Conservation (phyloP, 2,888 invertebrate genomes). For the Drosophila meridionalis region DNA sequence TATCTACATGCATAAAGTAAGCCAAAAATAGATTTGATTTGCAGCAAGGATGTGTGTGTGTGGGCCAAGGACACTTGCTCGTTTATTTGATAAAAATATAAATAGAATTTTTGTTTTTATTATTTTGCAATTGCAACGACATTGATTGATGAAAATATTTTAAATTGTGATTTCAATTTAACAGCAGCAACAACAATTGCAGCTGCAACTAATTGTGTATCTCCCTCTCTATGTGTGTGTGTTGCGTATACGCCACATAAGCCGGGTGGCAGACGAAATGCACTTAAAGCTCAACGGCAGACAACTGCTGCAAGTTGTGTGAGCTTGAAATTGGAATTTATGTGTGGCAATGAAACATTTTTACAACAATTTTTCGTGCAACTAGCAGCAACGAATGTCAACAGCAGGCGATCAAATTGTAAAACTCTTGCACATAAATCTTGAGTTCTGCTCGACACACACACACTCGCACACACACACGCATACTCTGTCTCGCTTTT, state of each 20-base stretch:
- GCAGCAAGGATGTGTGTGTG: no score
- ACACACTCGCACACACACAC: neutral
- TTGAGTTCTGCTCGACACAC: constrained; percentile 43
- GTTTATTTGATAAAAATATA: constrained; percentile 13
- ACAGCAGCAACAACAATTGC: constrained; percentile 23
- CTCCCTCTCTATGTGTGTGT: constrained; percentile 10
- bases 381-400: constrained; percentile 70
- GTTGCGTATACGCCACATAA: constrained; percentile 50
- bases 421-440: constrained; percentile 79
- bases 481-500: constrained; percentile 20
- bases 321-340: constrained; percentile 60
- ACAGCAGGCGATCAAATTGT: constrained; percentile 78
- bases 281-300: constrained; percentile 58
- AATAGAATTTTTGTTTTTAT: constrained; percentile 21
- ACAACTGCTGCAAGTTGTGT: constrained; percentile 46
- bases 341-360: constrained; percentile 71
- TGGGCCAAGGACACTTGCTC: constrained; percentile 28
- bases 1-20: constrained; percentile 1
- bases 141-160: constrained; percentile 77
- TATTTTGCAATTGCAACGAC: constrained; percentile 48
- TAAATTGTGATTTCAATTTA: constrained; percentile 47
- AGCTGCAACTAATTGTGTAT: constrained; percentile 57
- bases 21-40: constrained; percentile 1
- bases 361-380: constrained; percentile 55
- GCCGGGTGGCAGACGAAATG: constrained; percentile 35